These are phyloP conservation scores for Odobenus rosmarus DNA, from an alignment of 2,113 vertebrate genomes.

Conservation along the genomic window DNA sequence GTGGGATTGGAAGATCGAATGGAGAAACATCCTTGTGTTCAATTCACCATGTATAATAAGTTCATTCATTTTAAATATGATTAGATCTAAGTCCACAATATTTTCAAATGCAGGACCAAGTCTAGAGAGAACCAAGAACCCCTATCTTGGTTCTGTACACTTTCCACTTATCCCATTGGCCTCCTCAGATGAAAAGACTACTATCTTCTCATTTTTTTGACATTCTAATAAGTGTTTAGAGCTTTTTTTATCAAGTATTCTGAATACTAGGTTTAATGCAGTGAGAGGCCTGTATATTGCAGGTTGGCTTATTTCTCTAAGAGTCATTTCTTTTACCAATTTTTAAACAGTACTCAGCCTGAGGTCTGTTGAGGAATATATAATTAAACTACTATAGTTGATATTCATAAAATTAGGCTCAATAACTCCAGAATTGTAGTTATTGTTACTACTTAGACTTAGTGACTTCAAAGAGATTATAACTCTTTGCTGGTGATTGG, in stretches of 20 bases:
- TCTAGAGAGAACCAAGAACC: not conserved
- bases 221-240: not conserved
- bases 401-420: constrained; percentile 3
- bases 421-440: not conserved
- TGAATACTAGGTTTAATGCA: not conserved
- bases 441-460: not conserved
- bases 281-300: not conserved
- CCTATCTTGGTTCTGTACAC: not conserved
- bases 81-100: not conserved
- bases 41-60: not conserved
- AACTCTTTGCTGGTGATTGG: not conserved
- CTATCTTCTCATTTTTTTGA: not conserved
- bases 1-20: not conserved
- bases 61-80: not conserved
- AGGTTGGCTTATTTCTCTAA: not conserved
- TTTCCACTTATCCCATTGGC: not conserved
- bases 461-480: not conserved
- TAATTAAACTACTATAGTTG: constrained; percentile 7
- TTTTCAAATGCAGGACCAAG: not conserved
- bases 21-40: not conserved
- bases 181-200: not conserved
- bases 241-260: constrained; percentile 10
- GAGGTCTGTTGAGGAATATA: not conserved
- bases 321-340: not conserved
- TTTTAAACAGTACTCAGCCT: not conserved